Evolutionary conservation across 2,888 invertebrate species (phyloP), one percentile per base, ranked within the genome.

Genomic region (Sinotaia quadrata): DNA sequence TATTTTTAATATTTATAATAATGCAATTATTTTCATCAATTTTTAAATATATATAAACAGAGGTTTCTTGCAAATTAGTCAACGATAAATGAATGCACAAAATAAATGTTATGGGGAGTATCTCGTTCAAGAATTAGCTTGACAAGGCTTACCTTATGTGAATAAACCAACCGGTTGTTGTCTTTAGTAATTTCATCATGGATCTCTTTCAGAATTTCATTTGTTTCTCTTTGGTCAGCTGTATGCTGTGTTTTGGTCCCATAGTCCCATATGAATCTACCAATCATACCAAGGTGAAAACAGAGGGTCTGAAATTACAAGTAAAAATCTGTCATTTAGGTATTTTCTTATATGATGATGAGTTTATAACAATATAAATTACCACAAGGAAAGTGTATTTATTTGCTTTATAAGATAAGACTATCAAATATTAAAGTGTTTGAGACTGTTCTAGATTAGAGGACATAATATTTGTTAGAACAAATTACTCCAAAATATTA

Each of bases 271-370:
- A 82, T 66, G 76, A 85, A 85, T 12, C 76, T 76, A 37, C 81
- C 81, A 0, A 81, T 84, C 85, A 85, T 84, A 21, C 86, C 86
- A 49, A 85, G 73, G 63, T 85, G 85, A 68, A 85, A 84, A 69
- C 85, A 85, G 56, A 86, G 47, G 4, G 83, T 84, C 85, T 85
- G 75, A 7, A 77, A n/a, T n/a, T n/a, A n/a, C n/a, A n/a, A n/a
- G n/a, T n/a, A n/a, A n/a, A n/a, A n/a, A n/a, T n/a, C n/a, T n/a
- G n/a, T n/a, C n/a, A n/a, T n/a, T n/a, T n/a, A n/a, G n/a, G 0
- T 27, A 31, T 4, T 21, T 8, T 12, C 21, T 47, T 47, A 47
- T 8, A 7, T 47, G 47, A 21, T 2, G 47, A 21, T 47, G 24
- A 8, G 21, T 47, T 2, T 8, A 21, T 18, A 47, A 24, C 8